phyloP scores from a whole-genome alignment of 2,797 vertebrate species.

The Platalea minor region DNA sequence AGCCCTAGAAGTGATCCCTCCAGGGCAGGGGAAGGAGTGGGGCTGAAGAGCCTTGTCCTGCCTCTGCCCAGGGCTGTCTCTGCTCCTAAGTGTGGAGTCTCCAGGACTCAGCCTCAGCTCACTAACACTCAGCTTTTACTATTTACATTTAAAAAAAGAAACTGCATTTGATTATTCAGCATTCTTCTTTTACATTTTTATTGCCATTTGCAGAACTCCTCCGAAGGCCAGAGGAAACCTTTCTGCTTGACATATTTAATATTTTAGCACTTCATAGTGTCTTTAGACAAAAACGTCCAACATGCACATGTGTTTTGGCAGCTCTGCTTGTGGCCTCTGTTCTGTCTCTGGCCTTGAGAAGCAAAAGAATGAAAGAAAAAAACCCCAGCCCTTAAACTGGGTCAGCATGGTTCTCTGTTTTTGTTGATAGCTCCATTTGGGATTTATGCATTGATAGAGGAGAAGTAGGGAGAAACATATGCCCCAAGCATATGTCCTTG shows the following conservation, averaged over 20 bases:
- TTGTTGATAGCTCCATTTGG: constrained; percentile 29
- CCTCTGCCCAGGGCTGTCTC: not conserved
- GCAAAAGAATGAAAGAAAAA: not conserved
- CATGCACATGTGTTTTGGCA: constrained; percentile 58
- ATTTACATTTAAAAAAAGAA: constrained; percentile 40
- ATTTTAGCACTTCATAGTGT: constrained; percentile 52
- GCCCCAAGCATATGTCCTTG: constrained; percentile 35
- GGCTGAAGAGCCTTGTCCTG: not conserved
- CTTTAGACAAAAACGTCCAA: constrained; percentile 30
- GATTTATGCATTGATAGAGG: constrained; percentile 21
- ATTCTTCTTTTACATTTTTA: constrained; percentile 51
- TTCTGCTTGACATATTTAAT: constrained; percentile 51
- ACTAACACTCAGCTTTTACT: not conserved
- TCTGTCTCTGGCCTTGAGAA: constrained; percentile 25
- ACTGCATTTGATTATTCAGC: constrained; percentile 64
- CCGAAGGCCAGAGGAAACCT: constrained; percentile 47
- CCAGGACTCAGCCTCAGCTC: not conserved
- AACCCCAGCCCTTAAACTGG: not conserved
- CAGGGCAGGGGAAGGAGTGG: not conserved
- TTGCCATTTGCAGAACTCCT: constrained; percentile 5
- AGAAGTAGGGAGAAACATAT: not conserved
- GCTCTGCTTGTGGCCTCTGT: constrained; percentile 16
- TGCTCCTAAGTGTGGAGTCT: not conserved
- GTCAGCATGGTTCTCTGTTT: constrained; percentile 18
- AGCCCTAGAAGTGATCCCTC: not conserved